A percentile compares a stretch with the other conserved stretches of the same genome.
Conservation (phyloP, 2,113 vertebrate species). For the Crocuta crocuta region DNA sequence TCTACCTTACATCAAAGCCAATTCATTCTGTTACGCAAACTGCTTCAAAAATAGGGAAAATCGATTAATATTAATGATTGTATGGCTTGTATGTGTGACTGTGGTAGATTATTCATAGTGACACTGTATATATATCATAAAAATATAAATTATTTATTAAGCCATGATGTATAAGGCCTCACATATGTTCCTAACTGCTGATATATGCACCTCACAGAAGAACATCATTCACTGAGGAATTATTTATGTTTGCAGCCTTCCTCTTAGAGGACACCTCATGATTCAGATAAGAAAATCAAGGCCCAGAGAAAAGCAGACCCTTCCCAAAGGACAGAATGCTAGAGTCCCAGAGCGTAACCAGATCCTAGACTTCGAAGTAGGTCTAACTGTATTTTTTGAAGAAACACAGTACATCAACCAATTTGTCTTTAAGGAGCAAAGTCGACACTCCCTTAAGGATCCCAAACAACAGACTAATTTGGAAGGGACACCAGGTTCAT, state of each 20-base stretch:
- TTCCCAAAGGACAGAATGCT: background rate
- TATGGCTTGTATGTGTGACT: background rate
- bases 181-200: constrained; percentile 4
- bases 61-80: background rate
- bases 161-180: background rate
- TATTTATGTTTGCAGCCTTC: constrained; percentile 17
- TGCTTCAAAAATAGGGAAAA: background rate
- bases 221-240: background rate
- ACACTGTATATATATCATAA: background rate
- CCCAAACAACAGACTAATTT: background rate
- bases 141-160: constrained; percentile 53
- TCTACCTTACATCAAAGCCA: background rate
- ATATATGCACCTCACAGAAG: background rate
- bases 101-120: background rate
- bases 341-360: background rate
- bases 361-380: background rate
- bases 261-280: background rate
- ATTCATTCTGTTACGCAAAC: background rate
- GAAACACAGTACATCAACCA: background rate
- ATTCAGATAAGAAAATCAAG: background rate
- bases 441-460: background rate
- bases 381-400: background rate
- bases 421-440: background rate
- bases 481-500: background rate
- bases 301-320: background rate